These are phyloP conservation scores for Rhagium mordax DNA, from an alignment of 2,888 invertebrate genomes.

Conservation along the genomic window DNA sequence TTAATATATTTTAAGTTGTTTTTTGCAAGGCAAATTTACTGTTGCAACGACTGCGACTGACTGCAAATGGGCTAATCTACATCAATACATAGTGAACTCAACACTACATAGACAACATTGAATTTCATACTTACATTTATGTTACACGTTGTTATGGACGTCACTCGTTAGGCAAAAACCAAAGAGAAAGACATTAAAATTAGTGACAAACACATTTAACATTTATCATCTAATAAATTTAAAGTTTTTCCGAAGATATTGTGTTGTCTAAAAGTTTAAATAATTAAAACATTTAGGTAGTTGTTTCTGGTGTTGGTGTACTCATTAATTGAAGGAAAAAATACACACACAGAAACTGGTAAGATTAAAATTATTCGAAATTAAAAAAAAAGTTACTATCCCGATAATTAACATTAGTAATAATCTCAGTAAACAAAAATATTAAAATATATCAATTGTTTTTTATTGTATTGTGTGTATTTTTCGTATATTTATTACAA, in stretches of 20 bases:
- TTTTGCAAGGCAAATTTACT: background rate
- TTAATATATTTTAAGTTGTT: too few relatives aligned
- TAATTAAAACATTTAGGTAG: constrained; percentile 6
- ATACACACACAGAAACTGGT: constrained; percentile 9
- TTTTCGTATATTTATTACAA: background rate
- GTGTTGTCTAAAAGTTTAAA: constrained; percentile 18
- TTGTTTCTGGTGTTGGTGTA: background rate
- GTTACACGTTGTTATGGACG: constrained; percentile 69
- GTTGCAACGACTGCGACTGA: constrained; percentile 13
- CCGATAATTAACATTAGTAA: too few relatives aligned
- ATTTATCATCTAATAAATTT: constrained; percentile 24
- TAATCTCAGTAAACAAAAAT: too few relatives aligned
- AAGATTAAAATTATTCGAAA: background rate
- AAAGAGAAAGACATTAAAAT: constrained; percentile 71
- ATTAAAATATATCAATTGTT: background rate
- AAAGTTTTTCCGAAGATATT: background rate
- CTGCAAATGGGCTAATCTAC: constrained; percentile 22
- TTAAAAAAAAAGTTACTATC: too few relatives aligned
- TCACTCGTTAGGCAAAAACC: constrained; percentile 72
- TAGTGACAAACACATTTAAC: constrained; percentile 55
- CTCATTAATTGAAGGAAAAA: background rate
- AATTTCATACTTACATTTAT: constrained; percentile 70
- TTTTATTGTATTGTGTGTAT: constrained; percentile 19
- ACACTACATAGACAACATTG: constrained; percentile 56
- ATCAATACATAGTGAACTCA: constrained; percentile 47